Base-by-base conservation (phyloP, 2,888 invertebrate genomes). In the Agonopterix arenella region DNA sequence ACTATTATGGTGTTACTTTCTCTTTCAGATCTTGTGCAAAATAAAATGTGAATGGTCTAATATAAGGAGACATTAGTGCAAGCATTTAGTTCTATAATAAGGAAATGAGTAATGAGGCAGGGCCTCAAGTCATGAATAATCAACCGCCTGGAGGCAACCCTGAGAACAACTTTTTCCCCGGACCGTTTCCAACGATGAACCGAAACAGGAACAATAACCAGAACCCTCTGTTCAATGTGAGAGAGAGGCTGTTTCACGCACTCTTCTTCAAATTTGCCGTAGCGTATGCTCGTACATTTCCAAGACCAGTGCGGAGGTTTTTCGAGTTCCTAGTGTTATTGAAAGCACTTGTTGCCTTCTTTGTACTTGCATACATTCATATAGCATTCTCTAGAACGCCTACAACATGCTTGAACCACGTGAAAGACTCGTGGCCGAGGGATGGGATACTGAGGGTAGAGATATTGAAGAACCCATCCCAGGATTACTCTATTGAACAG, bases 371-470 rank as follows among this genome's bases (percentile, higher is more conserved):
- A 46, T 99, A 99, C 78, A 97, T 99, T 70, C 99, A 99, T 75
- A 93, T 97, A 75, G 95, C 96, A 56, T 98, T 98, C 82, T 96
- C 97, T 45, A 93, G 96, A 69, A 93, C 96, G 54, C 98, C 98
- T 7, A 96, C 97, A 49, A 97, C 97, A 64, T 99, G 99, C 78
- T 90, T 99, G 62, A 94, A 96, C 73, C 94, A 96, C 76, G 93
- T 98, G 37, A 93, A 94, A 71, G 92, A 94, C 59, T 93, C 94
- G 9, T 99, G 99, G 99, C 98, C 99, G 0, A 90, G 97, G 54
- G 96, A 98, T 80, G 99, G 99, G 4, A 97, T 99, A 60, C 89
- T 99, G 11, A 90, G 98, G 56, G 97, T 98, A 10, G 98, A 98
- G 85, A 96, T 98, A 64, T 81, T 95, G 49, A 86, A 92, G 58